phyloP scores from a whole-genome alignment of 2,113 vertebrate species.

The Chamaetylas fuelleborni region DNA sequence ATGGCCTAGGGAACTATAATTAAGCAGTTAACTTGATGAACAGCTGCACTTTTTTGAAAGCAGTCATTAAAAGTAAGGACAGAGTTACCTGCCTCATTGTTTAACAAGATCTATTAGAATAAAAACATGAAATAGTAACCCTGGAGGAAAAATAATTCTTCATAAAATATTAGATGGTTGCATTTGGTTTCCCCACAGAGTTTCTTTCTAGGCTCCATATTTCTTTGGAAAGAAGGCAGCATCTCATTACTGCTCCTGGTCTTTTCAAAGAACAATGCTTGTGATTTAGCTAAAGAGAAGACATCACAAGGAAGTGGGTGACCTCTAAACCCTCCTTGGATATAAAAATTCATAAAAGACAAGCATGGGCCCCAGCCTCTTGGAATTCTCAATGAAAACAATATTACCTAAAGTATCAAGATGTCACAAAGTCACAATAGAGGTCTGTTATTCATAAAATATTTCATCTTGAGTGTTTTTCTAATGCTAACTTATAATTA shows the following conservation, averaged over 20 bases:
- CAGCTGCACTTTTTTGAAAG: constrained; percentile 34
- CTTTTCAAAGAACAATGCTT: neutral
- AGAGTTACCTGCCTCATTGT: constrained; percentile 52
- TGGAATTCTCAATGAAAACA: constrained; percentile 43
- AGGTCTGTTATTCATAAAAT: neutral
- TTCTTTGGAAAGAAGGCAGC: neutral
- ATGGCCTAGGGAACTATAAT: constrained; percentile 60
- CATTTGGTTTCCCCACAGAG: constrained; percentile 13
- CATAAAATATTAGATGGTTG: constrained; percentile 41
- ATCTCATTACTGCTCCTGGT: neutral
- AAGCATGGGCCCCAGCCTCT: neutral
- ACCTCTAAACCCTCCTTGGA: constrained; percentile 13
- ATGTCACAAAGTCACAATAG: neutral
- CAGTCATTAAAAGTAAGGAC: constrained; percentile 53
- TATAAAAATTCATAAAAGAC: constrained; percentile 5
- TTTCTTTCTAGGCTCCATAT: neutral
- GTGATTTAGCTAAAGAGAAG: neutral
- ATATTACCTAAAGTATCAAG: neutral
- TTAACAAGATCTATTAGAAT: constrained; percentile 59
- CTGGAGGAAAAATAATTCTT: constrained; percentile 55
- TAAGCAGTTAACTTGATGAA: constrained; percentile 68
- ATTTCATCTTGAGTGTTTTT: neutral
- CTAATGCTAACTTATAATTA: neutral
- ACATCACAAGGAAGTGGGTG: neutral
- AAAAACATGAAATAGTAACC: constrained; percentile 48